A percentile compares a stretch with the other conserved stretches of the same genome.
Evolutionary conservation across 2,888 invertebrate species (phyloP).

Genomic region (Tachina fera): DNA sequence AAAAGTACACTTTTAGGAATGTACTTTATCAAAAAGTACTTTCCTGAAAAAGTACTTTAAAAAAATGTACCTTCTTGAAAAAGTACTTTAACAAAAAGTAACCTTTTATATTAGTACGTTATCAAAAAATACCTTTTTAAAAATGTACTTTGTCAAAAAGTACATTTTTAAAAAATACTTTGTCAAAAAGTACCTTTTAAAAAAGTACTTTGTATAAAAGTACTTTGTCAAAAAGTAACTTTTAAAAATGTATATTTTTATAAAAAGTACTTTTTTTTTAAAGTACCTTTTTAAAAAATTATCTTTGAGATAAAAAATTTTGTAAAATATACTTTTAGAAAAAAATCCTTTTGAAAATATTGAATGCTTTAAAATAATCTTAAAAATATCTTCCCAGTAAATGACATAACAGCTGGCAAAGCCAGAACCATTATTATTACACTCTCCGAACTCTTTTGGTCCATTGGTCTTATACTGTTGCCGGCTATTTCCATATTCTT

Average conservation of each 20-base stretch:
- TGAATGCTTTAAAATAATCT: too few relatives aligned
- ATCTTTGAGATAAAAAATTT: neutral
- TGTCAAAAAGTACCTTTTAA: neutral
- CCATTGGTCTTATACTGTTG: slow-evolving; percentile 82
- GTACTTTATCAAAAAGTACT: too few relatives aligned
- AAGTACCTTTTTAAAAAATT: neutral
- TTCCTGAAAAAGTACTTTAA: too few relatives aligned
- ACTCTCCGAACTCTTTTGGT: slow-evolving; percentile 83
- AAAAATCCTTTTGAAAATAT: neutral
- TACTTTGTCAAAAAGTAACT: too few relatives aligned
- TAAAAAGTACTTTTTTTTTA: neutral
- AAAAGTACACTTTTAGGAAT: too few relatives aligned
- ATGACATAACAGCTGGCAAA: slow-evolving; percentile 81
- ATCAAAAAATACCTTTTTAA: neutral
- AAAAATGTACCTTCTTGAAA: too few relatives aligned
- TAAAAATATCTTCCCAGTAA: slow-evolving; percentile 76
- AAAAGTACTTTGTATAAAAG: too few relatives aligned
- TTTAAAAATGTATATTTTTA: neutral
- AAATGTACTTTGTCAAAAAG: neutral
- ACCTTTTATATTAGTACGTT: too few relatives aligned
- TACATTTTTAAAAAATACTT: neutral
- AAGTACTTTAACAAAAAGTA: too few relatives aligned
- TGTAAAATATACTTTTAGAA: neutral
- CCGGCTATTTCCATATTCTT: slow-evolving; percentile 82
- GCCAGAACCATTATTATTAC: slow-evolving; percentile 80